Percentiles rank a stretch among this genome's conserved stretches.
phyloP scores from a whole-genome alignment of 2,888 invertebrate species.

The Catocala nupta region DNA sequence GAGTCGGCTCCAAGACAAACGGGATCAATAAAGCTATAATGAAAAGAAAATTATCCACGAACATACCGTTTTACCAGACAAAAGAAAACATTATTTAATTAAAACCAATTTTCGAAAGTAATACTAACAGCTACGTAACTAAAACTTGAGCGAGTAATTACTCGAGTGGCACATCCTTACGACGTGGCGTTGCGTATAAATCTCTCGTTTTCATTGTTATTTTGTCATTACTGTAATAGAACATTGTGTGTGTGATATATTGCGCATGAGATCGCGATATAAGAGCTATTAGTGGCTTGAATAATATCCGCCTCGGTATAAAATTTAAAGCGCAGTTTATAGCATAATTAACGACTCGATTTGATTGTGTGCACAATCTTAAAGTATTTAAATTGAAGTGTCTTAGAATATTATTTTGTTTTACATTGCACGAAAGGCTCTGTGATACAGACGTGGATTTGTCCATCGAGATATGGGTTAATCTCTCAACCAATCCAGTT shows the following conservation, averaged over 20 bases:
- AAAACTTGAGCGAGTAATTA: slow-evolving; percentile 16
- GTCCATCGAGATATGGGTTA: no score
- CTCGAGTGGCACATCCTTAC: slow-evolving; percentile 27
- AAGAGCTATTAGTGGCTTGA: slow-evolving; percentile 48
- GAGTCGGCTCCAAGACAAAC: no score
- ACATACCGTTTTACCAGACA: no score
- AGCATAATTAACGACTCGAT: slow-evolving; percentile 41
- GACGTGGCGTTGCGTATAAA: slow-evolving; percentile 49
- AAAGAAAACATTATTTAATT: no score
- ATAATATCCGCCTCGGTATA: slow-evolving; percentile 42
- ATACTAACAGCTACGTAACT: background rate
- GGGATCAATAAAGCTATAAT: no score
- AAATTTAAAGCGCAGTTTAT: slow-evolving; percentile 41
- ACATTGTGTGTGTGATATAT: slow-evolving; percentile 57
- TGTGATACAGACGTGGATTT: no score
- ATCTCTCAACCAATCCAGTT: no score
- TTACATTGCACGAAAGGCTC: no score
- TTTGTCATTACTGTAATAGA: slow-evolving; percentile 67
- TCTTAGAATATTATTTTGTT: background rate
- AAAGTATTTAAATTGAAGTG: slow-evolving; percentile 26
- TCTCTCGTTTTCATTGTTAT: slow-evolving; percentile 64
- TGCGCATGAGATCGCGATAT: slow-evolving; percentile 46
- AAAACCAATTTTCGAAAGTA: background rate
- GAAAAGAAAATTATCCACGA: no score
- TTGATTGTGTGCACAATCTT: slow-evolving; percentile 34